Evolutionary conservation across 2,888 invertebrate species (phyloP).

Genomic region (Baccha elongata): DNA sequence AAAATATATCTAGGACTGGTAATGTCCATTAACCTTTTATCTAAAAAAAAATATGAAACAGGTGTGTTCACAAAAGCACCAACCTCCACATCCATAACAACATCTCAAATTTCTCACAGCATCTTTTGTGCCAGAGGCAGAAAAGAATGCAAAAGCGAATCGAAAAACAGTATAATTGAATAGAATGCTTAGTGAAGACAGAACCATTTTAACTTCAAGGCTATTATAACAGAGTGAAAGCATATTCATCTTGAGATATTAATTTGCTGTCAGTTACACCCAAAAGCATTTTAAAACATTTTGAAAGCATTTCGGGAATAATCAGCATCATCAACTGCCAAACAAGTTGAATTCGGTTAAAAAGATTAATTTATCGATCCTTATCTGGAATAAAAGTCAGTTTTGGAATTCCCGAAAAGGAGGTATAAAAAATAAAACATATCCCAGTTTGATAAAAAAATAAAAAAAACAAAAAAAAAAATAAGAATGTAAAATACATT

Average conservation of each 20-base stretch:
- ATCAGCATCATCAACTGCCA: not conserved
- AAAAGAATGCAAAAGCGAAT: slow-evolving; percentile 9
- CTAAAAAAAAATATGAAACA: not conserved
- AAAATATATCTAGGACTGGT: not conserved
- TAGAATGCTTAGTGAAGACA: not conserved
- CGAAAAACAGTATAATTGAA: not conserved
- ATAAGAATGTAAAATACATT: slow-evolving; percentile 27
- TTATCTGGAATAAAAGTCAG: not conserved
- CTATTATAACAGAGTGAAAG: slow-evolving; percentile 4
- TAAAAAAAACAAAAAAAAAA: slow-evolving; percentile 7
- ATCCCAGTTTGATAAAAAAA: slow-evolving; percentile 10
- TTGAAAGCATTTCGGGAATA: slow-evolving; percentile 1
- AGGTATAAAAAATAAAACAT: slow-evolving; percentile 3
- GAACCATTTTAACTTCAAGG: not conserved
- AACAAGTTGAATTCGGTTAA: slow-evolving; percentile 11
- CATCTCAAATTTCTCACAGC: not conserved
- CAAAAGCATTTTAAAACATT: slow-evolving; percentile 2
- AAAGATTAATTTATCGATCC: slow-evolving; percentile 7
- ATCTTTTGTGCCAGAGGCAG: not conserved
- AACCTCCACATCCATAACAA: too few species aligned
- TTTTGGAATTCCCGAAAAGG: not conserved
- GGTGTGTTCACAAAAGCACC: not conserved
- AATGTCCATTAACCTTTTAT: slow-evolving; percentile 12
- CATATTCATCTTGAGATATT: not conserved
- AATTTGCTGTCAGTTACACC: not conserved